phyloP scores from a whole-genome alignment of 2,113 vertebrate genomes.

The Epinephelus fuscoguttatus region DNA sequence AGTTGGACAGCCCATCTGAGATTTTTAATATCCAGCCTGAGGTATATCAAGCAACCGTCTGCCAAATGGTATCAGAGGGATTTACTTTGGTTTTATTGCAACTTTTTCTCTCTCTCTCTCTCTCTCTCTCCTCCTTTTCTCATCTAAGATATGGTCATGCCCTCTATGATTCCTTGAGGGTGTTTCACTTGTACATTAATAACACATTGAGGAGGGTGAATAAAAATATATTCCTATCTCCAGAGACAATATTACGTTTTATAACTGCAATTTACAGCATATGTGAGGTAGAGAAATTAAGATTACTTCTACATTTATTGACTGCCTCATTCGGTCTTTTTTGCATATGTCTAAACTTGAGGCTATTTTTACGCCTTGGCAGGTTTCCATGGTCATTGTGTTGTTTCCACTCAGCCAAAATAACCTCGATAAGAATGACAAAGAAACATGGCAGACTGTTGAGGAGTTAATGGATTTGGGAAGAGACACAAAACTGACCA shows the following conservation, averaged over 20 bases:
- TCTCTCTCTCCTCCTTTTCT: constrained; percentile 42
- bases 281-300: constrained; percentile 16
- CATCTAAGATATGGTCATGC: constrained; percentile 61
- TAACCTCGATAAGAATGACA: constrained; percentile 9
- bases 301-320: neutral
- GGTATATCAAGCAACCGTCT: constrained; percentile 74
- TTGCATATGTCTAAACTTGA: neutral
- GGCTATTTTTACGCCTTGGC: constrained; percentile 12
- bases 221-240: constrained; percentile 45
- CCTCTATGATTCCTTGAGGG: constrained; percentile 60
- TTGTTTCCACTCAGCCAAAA: constrained; percentile 7
- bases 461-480: constrained; percentile 57
- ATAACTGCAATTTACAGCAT: constrained; percentile 28
- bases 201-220: constrained; percentile 47
- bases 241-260: constrained; percentile 35
- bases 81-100: constrained; percentile 80
- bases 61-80: constrained; percentile 78
- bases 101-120: constrained; percentile 51
- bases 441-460: constrained; percentile 24
- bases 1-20: constrained; percentile 80
- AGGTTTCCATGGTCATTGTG: constrained; percentile 12
- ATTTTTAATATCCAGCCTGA: constrained; percentile 83
- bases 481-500: constrained; percentile 33
- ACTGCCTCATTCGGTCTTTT: neutral
- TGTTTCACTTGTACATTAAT: constrained; percentile 66